Percentiles rank a stretch among this genome's conserved stretches.
phyloP scores from a whole-genome alignment of 2,888 invertebrate genomes.

The Perizoma affinitatum region DNA sequence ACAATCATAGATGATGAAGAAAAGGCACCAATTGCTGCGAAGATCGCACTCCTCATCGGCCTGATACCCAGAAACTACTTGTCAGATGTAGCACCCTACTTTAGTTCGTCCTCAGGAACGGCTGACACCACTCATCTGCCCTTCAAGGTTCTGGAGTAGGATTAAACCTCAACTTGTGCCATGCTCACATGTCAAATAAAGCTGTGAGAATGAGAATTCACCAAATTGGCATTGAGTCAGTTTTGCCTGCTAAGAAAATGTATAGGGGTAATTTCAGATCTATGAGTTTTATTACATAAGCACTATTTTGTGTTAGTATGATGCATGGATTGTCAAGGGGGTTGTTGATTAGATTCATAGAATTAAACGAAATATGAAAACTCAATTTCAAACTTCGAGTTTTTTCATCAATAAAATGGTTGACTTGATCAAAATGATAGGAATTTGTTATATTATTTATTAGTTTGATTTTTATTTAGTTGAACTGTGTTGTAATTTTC shows the following conservation, averaged over 20 bases:
- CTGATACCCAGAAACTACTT: slow-evolving; percentile 76
- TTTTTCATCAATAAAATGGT: slow-evolving; percentile 19
- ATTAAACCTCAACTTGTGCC: background rate
- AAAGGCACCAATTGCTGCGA: slow-evolving; percentile 84
- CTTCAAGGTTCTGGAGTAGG: slow-evolving; percentile 72
- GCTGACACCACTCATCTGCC: slow-evolving; percentile 64
- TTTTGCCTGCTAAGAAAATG: slow-evolving; percentile 25
- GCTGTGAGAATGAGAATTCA: slow-evolving; percentile 3
- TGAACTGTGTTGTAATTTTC: slow-evolving; percentile 15
- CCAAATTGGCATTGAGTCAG: slow-evolving; percentile 7
- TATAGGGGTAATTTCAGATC: background rate
- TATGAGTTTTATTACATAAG: background rate
- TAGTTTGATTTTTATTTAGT: slow-evolving; percentile 32
- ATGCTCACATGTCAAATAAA: slow-evolving; percentile 7
- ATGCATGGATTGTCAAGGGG: slow-evolving; percentile 1
- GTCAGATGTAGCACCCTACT: slow-evolving; percentile 70
- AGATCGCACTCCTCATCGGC: slow-evolving; percentile 81
- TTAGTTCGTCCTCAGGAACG: slow-evolving; percentile 61
- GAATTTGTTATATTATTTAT: slow-evolving; percentile 38
- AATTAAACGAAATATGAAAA: slow-evolving; percentile 23
- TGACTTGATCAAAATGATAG: slow-evolving; percentile 31
- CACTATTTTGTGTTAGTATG: background rate
- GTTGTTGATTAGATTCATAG: slow-evolving; percentile 12
- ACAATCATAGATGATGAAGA: slow-evolving; percentile 75
- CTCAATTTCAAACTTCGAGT: slow-evolving; percentile 22